These are phyloP conservation scores for Rhagium mordax DNA, from an alignment of 2,888 invertebrate genomes.

Conservation along the genomic window DNA sequence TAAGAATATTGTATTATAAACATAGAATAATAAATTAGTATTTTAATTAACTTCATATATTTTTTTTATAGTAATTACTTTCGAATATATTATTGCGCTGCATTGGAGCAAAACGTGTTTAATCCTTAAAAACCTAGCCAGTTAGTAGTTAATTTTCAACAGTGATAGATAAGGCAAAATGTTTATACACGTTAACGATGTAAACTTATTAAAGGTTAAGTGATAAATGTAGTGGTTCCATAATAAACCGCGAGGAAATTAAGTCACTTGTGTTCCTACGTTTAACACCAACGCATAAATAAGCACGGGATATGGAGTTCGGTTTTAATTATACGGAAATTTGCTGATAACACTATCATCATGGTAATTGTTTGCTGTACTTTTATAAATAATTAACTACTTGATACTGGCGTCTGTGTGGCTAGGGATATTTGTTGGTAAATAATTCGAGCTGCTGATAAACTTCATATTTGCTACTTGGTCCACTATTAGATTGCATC, in stretches of 20 bases:
- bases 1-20: too few species aligned
- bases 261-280: background rate
- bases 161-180: too few species aligned
- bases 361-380: background rate
- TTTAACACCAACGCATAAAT: background rate
- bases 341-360: background rate
- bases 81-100: too few species aligned
- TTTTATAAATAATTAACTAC: background rate
- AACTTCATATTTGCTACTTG: background rate
- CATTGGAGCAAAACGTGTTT: too few species aligned
- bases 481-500: background rate
- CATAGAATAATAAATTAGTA: too few species aligned
- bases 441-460: background rate
- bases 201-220: background rate
- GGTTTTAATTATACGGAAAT: constrained; percentile 2
- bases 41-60: too few species aligned
- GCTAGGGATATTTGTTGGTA: background rate
- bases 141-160: too few species aligned
- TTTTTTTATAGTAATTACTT: too few species aligned
- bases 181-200: background rate
- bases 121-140: too few species aligned
- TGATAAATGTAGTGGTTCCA: background rate
- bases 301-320: background rate
- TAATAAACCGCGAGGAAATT: background rate
- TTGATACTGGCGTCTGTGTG: background rate